These are phyloP conservation scores for Corythornis madagascariensis DNA, from an alignment of 2,113 vertebrate genomes.

Conservation along the genomic window DNA sequence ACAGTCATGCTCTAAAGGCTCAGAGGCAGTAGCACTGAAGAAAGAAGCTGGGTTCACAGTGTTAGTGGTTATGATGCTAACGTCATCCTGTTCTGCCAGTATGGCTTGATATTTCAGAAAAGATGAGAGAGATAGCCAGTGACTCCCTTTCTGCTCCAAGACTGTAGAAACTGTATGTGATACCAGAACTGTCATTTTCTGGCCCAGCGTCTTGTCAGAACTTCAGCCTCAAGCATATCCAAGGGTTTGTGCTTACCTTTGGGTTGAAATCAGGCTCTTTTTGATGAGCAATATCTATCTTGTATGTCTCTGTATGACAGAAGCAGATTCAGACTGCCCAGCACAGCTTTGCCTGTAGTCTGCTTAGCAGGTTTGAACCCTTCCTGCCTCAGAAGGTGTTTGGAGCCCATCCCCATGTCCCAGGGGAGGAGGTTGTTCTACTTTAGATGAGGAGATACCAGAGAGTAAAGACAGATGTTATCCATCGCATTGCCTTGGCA, in stretches of 20 bases:
- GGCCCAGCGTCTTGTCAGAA: not conserved
- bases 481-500: not conserved
- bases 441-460: not conserved
- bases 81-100: too few species aligned
- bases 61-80: too few species aligned
- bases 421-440: not conserved
- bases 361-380: not conserved
- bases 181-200: too few species aligned
- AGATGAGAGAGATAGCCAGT: too few species aligned
- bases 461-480: not conserved
- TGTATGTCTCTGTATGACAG: not conserved
- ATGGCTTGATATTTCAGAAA: too few species aligned
- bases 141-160: too few species aligned
- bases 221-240: not conserved
- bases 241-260: not conserved
- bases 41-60: too few species aligned
- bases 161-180: too few species aligned
- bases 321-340: not conserved
- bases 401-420: not conserved
- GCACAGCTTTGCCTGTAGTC: not conserved
- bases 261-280: not conserved
- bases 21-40: too few species aligned
- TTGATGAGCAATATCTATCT: not conserved
- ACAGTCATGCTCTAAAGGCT: too few species aligned
- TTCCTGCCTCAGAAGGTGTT: not conserved